Conservation (phyloP, 2,888 invertebrate species). For the Agriopis aurantiaria region DNA sequence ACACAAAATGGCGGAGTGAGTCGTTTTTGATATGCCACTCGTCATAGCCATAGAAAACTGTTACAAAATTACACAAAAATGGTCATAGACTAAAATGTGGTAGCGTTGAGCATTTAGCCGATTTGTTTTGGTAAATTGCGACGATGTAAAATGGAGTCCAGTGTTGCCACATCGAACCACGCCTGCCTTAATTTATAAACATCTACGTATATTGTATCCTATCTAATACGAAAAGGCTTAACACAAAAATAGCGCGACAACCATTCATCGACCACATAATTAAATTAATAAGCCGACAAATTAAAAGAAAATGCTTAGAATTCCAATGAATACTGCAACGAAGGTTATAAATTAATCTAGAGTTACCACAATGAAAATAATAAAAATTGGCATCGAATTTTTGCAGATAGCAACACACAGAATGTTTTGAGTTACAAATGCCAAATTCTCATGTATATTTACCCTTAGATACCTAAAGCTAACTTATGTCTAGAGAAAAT, state of each 20-base stretch:
- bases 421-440: conserved; percentile 75
- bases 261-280: conserved; percentile 68
- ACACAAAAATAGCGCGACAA: conserved; percentile 68
- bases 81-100: conserved; percentile 31
- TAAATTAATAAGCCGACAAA: conserved; percentile 65
- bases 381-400: conserved; percentile 56
- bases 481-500: conserved; percentile 74
- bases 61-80: conserved; percentile 22
- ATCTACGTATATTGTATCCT: conserved; percentile 79
- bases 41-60: conserved; percentile 18
- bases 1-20: conserved; percentile 55
- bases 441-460: conserved; percentile 66
- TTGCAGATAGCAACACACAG: conserved; percentile 73
- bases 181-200: conserved; percentile 72
- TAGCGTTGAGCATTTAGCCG: conserved; percentile 45
- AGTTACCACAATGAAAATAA: conserved; percentile 59
- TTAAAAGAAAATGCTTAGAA: conserved; percentile 48
- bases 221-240: conserved; percentile 81
- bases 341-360: conserved; percentile 60
- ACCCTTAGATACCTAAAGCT: conserved; percentile 75
- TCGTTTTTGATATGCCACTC: conserved; percentile 57
- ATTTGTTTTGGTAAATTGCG: conserved; percentile 40
- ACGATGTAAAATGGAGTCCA: conserved; percentile 36
- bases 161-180: conserved; percentile 54
- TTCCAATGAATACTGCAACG: conserved; percentile 75